These are phyloP conservation scores for Sporophila hypoxantha DNA, from an alignment of 2,113 vertebrate genomes.

Conservation along the genomic window DNA sequence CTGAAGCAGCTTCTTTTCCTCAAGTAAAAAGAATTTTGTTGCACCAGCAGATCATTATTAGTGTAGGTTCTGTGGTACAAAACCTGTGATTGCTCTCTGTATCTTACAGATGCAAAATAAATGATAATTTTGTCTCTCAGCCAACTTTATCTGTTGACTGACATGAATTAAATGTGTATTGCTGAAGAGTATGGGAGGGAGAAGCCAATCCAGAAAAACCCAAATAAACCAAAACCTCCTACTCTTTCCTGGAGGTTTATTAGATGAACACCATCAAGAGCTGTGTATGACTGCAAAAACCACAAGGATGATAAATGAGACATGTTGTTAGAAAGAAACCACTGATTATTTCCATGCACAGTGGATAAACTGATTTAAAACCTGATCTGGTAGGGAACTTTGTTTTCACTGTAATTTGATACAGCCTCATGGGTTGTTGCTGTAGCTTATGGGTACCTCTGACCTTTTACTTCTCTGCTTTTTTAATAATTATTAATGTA, in stretches of 20 bases:
- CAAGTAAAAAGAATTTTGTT: neutral
- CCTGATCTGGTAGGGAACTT: conserved; percentile 8
- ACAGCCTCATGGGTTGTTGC: neutral
- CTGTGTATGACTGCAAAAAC: neutral
- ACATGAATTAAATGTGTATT: neutral
- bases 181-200: neutral
- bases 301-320: conserved; percentile 8
- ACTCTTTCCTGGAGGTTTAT: conserved; percentile 17
- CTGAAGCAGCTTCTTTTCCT: neutral
- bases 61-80: neutral
- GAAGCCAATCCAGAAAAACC: neutral
- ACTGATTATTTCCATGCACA: neutral
- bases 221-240: neutral
- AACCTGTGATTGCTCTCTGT: neutral
- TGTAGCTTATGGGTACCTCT: neutral
- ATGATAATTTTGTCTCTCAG: neutral
- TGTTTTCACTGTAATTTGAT: neutral
- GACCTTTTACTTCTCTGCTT: neutral
- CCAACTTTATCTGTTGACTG: neutral
- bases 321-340: neutral
- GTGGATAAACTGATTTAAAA: conserved; percentile 18
- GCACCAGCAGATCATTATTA: neutral
- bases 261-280: neutral
- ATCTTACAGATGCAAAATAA: neutral
- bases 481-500: neutral